Conservation (phyloP, 2,888 invertebrate species). For the Agrotis segetum region DNA sequence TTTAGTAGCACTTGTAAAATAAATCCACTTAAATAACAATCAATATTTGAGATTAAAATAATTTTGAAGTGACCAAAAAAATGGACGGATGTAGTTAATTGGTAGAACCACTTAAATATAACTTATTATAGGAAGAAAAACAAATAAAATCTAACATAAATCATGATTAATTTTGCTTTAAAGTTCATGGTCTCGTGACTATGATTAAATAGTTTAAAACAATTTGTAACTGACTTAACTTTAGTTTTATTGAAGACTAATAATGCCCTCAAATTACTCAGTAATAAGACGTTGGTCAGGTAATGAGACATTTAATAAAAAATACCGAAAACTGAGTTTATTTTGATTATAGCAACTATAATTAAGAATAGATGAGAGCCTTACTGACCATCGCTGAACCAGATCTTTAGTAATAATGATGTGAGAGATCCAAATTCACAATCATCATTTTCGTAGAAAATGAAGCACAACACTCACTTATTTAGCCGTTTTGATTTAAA, state of each 20-base stretch:
- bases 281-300: too few relatives aligned
- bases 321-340: too few relatives aligned
- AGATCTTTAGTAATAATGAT: too few relatives aligned
- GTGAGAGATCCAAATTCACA: too few relatives aligned
- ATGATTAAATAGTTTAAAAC: not conserved
- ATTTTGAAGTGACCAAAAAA: conserved; percentile 26
- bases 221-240: not conserved
- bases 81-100: conserved; percentile 48
- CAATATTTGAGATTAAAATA: not conserved
- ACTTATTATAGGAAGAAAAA: conserved; percentile 23
- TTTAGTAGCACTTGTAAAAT: not conserved
- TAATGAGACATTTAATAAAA: too few relatives aligned
- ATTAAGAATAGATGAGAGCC: too few relatives aligned
- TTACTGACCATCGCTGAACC: too few relatives aligned
- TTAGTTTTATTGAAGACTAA: not conserved
- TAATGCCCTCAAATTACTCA: too few relatives aligned
- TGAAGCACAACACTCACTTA: too few relatives aligned
- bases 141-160: conserved; percentile 32
- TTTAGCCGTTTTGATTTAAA: too few relatives aligned
- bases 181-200: conserved; percentile 41
- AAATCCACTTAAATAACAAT: conserved; percentile 17
- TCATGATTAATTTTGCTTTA: conserved; percentile 17
- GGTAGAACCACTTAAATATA: conserved; percentile 17
- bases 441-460: too few relatives aligned
- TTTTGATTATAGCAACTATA: too few relatives aligned